These are phyloP conservation scores for Halcyon senegalensis DNA, from an alignment of 2,113 vertebrate genomes.

Conservation along the genomic window DNA sequence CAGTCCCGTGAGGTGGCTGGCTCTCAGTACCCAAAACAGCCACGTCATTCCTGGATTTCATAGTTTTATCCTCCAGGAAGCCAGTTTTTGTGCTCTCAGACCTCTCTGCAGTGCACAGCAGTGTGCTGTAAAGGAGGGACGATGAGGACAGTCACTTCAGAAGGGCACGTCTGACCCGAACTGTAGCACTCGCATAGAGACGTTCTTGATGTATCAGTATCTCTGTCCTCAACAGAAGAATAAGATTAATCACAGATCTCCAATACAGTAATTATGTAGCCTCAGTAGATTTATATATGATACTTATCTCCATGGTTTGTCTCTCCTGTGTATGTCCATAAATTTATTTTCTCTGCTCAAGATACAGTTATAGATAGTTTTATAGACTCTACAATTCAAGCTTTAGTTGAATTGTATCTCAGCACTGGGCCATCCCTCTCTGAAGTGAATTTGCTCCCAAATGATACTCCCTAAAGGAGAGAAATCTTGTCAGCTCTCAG, in stretches of 20 bases:
- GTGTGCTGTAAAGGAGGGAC: neutral
- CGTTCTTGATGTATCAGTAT: neutral
- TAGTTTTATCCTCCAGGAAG: neutral
- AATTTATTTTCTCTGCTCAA: neutral
- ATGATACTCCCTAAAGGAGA: neutral
- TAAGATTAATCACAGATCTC: neutral
- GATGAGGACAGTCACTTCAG: neutral
- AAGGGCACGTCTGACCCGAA: neutral
- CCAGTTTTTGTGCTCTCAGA: neutral
- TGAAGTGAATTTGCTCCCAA: neutral
- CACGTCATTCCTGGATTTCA: rapidly evolving
- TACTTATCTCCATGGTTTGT: neutral
- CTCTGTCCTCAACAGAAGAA: neutral
- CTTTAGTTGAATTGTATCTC: neutral
- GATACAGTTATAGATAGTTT: neutral
- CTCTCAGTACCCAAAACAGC: neutral
- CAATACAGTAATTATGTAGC: neutral
- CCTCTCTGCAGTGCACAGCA: neutral
- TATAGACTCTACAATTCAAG: neutral
- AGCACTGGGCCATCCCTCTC: neutral
- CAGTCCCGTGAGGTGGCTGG: neutral
- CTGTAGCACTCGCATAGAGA: neutral
- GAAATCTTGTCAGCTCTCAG: neutral
- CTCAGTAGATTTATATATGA: neutral
- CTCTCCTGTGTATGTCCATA: neutral